These are phyloP conservation scores for Oreocharis arfaki DNA, from an alignment of 2,113 vertebrate species.

Conservation along the genomic window DNA sequence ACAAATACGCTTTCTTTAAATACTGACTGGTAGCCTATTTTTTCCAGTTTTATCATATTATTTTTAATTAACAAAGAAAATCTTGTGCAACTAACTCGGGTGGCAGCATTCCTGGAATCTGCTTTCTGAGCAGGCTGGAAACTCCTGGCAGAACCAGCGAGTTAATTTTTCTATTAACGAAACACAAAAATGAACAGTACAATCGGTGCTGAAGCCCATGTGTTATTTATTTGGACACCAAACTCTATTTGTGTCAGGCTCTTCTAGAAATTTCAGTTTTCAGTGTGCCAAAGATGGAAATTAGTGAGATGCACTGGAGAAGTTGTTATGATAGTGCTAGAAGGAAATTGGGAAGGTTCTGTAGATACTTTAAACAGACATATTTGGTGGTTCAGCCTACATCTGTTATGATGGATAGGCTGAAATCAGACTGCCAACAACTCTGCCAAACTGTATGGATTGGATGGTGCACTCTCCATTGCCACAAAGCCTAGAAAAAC, in stretches of 20 bases:
- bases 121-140: not conserved
- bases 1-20: not conserved
- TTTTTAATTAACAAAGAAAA: slow-evolving; percentile 41
- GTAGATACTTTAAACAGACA: not conserved
- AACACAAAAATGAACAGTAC: slow-evolving; percentile 3
- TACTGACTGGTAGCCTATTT: not conserved
- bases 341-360: not conserved
- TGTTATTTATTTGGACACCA: slow-evolving; percentile 46
- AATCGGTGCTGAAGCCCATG: not conserved
- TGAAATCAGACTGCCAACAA: not conserved
- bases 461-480: not conserved
- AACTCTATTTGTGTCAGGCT: not conserved
- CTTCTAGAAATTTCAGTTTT: not conserved
- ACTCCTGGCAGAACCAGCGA: not conserved
- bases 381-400: not conserved
- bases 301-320: slow-evolving; percentile 6
- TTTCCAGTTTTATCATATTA: not conserved
- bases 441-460: not conserved
- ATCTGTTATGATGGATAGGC: not conserved
- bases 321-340: not conserved
- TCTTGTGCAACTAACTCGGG: slow-evolving; percentile 41
- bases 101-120: slow-evolving; percentile 38
- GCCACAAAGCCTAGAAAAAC: not conserved
- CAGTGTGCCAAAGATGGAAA: not conserved
- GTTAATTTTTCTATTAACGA: not conserved